phyloP scores from a whole-genome alignment of 1,140 invertebrate genomes.

The Potamilus streckersoni region DNA sequence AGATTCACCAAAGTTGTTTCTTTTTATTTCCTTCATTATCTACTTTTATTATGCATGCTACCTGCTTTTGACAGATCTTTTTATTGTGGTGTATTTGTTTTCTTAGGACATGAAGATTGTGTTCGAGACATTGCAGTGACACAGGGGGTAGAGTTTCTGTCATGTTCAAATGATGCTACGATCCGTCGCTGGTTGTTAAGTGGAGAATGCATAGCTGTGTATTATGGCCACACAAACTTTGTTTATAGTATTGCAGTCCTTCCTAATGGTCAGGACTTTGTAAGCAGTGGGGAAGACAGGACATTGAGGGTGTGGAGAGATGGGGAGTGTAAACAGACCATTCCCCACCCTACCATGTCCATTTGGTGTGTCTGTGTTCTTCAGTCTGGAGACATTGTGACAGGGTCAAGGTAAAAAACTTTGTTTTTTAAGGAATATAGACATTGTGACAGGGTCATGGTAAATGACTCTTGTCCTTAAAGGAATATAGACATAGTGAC shows the following conservation, averaged over 20 bases:
- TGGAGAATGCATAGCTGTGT: constrained; percentile 83
- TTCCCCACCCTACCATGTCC: constrained; percentile 85
- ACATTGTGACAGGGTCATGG: not conserved
- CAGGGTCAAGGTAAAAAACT: constrained; percentile 77
- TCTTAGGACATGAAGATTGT: constrained; percentile 88
- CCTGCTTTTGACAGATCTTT: not conserved
- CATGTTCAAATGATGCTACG: constrained; percentile 91
- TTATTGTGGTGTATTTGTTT: constrained; percentile 8
- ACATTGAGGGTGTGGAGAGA: constrained; percentile 86
- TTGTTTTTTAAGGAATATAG: not conserved
- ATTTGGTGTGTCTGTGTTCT: constrained; percentile 89
- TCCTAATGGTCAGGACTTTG: constrained; percentile 70
- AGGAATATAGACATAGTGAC: not conserved
- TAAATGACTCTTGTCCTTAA: not conserved
- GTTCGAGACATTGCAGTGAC: constrained; percentile 83
- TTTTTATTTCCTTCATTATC: not conserved
- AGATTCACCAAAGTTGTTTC: not conserved
- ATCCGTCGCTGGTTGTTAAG: constrained; percentile 82
- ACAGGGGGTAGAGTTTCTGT: constrained; percentile 80
- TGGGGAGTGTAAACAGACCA: constrained; percentile 77
- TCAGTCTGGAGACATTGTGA: constrained; percentile 89
- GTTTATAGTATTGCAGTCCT: constrained; percentile 77
- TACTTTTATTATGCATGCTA: not conserved
- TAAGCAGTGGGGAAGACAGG: constrained; percentile 81
- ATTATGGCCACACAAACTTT: constrained; percentile 81